Evolutionary conservation across 2,113 vertebrate species (phyloP).

Genomic region (Laticauda laticaudata): DNA sequence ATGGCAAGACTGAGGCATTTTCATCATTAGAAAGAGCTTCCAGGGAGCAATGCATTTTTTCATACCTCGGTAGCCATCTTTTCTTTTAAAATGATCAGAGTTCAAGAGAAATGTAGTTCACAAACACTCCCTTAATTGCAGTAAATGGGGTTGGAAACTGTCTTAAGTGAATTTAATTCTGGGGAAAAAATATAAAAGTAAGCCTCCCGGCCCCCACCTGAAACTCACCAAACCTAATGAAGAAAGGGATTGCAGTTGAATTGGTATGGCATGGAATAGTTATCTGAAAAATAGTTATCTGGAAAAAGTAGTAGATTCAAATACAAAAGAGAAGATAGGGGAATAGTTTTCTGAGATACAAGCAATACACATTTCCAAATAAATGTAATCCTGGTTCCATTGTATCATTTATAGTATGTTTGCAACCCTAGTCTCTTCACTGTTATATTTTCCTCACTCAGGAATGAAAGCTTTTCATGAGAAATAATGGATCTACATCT

Average conservation of each 20-base stretch:
- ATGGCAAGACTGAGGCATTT: neutral
- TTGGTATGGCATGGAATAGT: neutral
- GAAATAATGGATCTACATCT: neutral
- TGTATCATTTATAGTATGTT: neutral
- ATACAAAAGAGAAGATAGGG: neutral
- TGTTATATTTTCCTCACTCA: neutral
- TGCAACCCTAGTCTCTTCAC: neutral
- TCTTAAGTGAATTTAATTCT: neutral
- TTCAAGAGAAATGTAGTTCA: neutral
- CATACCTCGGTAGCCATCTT: neutral
- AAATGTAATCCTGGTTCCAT: neutral
- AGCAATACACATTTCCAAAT: neutral
- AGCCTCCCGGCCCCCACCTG: too few species aligned
- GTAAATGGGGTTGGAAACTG: neutral
- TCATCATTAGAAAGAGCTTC: neutral
- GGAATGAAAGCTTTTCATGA: neutral
- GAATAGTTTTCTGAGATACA: neutral
- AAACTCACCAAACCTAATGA: neutral
- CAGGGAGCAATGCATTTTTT: neutral
- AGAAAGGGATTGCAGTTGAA: neutral
- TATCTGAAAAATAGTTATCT: neutral
- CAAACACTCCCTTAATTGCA: neutral
- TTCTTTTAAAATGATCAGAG: neutral
- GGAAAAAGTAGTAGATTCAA: neutral
- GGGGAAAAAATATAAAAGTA: neutral